phyloP scores from a whole-genome alignment of 2,888 invertebrate genomes.

The Orthosia gothica region DNA sequence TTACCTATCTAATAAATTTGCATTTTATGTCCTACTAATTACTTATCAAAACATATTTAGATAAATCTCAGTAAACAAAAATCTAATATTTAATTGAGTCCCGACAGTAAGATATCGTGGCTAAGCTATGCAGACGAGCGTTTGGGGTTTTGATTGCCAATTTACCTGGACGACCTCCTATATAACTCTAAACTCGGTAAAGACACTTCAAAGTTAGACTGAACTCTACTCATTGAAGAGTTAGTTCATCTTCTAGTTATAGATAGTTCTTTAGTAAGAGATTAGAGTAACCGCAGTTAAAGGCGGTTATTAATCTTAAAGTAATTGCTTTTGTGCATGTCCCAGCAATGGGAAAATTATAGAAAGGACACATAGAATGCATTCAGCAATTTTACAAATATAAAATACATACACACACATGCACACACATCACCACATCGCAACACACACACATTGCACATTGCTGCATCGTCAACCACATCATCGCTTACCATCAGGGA shows the following conservation, averaged over 20 bases:
- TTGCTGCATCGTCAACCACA: no score
- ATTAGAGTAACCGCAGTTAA: slow-evolving; percentile 12
- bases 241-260: slow-evolving; percentile 23
- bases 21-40: background rate
- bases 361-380: no score
- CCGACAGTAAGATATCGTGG: slow-evolving; percentile 11
- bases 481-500: no score
- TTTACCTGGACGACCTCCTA: slow-evolving; percentile 47
- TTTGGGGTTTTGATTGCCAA: slow-evolving; percentile 42
- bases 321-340: background rate
- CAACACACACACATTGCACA: no score
- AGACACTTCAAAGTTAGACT: slow-evolving; percentile 44
- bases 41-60: background rate
- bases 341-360: no score
- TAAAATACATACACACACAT: no score
- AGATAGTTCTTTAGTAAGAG: slow-evolving; percentile 17
- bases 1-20: no score
- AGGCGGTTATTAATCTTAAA: background rate
- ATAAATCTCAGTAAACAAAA: background rate
- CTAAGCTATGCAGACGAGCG: slow-evolving; percentile 35
- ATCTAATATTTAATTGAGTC: slow-evolving; percentile 23
- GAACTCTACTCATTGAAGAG: slow-evolving; percentile 28
- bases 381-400: no score
- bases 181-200: slow-evolving; percentile 22
- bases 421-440: no score